A percentile compares a stretch with the other conserved stretches of the same genome.
Conservation (phyloP, 2,888 invertebrate genomes). For the Scaeva pyrastri region DNA sequence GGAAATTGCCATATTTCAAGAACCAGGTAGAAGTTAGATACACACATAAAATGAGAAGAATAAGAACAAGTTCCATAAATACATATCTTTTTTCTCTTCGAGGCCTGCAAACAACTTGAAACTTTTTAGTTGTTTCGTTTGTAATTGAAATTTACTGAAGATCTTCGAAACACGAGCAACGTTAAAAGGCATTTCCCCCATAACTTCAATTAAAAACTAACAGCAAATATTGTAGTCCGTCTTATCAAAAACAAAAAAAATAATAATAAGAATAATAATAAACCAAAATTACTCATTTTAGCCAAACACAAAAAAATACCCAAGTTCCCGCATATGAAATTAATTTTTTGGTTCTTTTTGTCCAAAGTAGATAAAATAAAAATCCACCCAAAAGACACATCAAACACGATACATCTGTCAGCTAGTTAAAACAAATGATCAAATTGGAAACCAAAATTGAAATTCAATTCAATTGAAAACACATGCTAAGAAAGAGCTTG, state of each 20-base stretch:
- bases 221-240: not conserved
- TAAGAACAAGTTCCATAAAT: too few species aligned
- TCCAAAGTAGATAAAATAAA: not conserved
- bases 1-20: too few species aligned
- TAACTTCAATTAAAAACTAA: not conserved
- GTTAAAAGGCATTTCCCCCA: not conserved
- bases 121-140: too few species aligned
- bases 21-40: too few species aligned
- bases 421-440: conserved; percentile 30
- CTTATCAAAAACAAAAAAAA: not conserved
- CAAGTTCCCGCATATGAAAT: not conserved
- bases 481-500: conserved; percentile 26
- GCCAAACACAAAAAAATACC: not conserved
- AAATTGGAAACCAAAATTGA: conserved; percentile 38
- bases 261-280: not conserved
- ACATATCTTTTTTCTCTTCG: too few species aligned
- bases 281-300: conserved; percentile 12
- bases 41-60: too few species aligned
- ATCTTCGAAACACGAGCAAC: too few species aligned
- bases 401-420: conserved; percentile 17
- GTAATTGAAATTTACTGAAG: too few species aligned
- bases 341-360: not conserved
- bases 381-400: conserved; percentile 15
- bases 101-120: too few species aligned
- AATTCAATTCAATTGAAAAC: conserved; percentile 39